These are phyloP conservation scores for Chinchilla lanigera DNA, from an alignment of 2,113 vertebrate genomes.

Conservation along the genomic window DNA sequence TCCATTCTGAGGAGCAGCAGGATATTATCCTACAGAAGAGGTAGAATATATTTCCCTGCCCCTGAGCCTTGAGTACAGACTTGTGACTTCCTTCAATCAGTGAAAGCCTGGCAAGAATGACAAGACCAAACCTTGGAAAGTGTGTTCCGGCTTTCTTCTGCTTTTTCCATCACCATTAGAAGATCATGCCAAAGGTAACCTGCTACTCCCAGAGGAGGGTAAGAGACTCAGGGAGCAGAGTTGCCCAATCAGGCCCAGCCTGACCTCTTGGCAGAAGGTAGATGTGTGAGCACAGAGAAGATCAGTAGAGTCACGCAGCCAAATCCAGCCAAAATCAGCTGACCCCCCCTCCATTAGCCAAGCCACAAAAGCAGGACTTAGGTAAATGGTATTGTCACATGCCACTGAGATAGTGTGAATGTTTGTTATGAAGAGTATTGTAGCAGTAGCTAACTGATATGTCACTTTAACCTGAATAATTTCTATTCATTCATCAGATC, in stretches of 20 bases:
- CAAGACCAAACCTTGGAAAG: background rate
- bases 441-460: background rate
- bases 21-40: background rate
- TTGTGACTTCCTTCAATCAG: background rate
- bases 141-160: background rate
- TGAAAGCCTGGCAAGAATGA: background rate
- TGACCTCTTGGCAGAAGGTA: background rate
- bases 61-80: background rate
- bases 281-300: background rate
- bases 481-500: background rate
- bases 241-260: background rate
- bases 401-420: background rate
- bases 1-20: background rate
- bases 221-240: background rate
- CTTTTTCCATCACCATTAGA: background rate
- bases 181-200: background rate
- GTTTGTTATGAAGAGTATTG: slow-evolving; percentile 12
- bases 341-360: background rate
- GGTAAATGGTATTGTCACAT: background rate
- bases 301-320: background rate
- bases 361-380: background rate
- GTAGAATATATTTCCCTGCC: background rate
- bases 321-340: background rate
- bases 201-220: background rate
- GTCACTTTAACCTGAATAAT: background rate